These are phyloP conservation scores for Halictus ligatus DNA, from an alignment of 2,888 invertebrate genomes.

Conservation along the genomic window DNA sequence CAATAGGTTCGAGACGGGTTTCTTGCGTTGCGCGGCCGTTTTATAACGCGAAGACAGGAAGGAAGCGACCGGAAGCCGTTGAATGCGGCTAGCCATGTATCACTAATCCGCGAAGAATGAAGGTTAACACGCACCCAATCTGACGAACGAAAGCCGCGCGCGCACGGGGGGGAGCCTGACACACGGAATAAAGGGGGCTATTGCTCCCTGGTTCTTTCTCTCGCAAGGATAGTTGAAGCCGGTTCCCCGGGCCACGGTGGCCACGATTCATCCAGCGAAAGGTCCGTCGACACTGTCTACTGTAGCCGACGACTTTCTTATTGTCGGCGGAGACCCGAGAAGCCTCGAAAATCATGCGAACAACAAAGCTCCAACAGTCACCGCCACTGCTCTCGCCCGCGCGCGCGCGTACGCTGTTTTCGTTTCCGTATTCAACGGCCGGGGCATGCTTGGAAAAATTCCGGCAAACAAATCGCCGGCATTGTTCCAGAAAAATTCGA, in stretches of 20 bases:
- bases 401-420: background rate
- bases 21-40: slow-evolving; percentile 12
- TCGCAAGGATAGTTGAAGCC: slow-evolving; percentile 1
- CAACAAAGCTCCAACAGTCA: slow-evolving; percentile 36
- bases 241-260: background rate
- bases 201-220: background rate
- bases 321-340: slow-evolving; percentile 26
- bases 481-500: slow-evolving; percentile 33
- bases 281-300: background rate
- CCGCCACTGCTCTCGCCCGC: background rate
- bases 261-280: background rate
- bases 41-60: slow-evolving; percentile 31
- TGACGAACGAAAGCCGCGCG: slow-evolving; percentile 26
- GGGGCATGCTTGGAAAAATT: slow-evolving; percentile 39
- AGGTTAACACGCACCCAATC: slow-evolving; percentile 49
- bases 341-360: slow-evolving; percentile 30
- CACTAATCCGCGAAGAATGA: slow-evolving; percentile 68
- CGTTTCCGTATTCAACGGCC: slow-evolving; percentile 12
- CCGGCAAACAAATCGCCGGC: slow-evolving; percentile 28
- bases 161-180: slow-evolving; percentile 10
- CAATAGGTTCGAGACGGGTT: slow-evolving; percentile 36
- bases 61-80: slow-evolving; percentile 22
- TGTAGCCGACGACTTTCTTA: slow-evolving; percentile 31
- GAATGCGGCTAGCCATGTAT: slow-evolving; percentile 66
- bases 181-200: slow-evolving; percentile 24